Percentiles rank a stretch among this genome's conserved stretches.
Evolutionary conservation across 2,797 vertebrate species (phyloP).

Genomic region (Schizopygopsis malacanthus): DNA sequence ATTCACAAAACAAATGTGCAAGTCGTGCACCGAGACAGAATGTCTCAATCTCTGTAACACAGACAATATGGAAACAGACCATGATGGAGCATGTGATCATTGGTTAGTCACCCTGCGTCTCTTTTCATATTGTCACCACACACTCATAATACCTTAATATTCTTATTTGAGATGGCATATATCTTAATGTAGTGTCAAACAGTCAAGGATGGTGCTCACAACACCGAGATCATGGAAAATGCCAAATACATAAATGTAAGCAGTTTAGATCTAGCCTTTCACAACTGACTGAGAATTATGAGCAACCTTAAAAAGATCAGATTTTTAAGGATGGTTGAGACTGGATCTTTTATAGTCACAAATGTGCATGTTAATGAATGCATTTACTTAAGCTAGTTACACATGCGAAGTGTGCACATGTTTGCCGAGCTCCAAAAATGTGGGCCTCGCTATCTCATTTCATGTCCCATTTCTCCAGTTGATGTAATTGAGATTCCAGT

Average conservation of each 20-base stretch:
- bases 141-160: neutral
- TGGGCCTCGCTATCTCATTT: slow-evolving; percentile 8
- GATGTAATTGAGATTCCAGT: slow-evolving; percentile 9
- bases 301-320: neutral
- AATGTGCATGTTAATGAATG: slow-evolving; percentile 44
- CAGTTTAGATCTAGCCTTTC: neutral
- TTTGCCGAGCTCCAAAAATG: neutral
- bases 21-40: neutral
- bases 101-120: slow-evolving; percentile 25
- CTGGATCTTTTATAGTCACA: slow-evolving; percentile 4
- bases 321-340: slow-evolving; percentile 11
- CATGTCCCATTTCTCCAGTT: slow-evolving; percentile 19
- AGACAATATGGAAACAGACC: neutral
- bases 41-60: neutral
- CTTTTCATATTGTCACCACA: slow-evolving; percentile 18
- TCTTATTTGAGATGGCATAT: neutral
- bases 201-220: neutral
- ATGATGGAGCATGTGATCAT: neutral
- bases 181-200: neutral
- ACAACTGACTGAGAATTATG: neutral
- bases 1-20: slow-evolving; percentile 9
- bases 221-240: neutral
- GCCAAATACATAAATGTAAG: neutral
- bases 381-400: slow-evolving; percentile 38
- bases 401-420: neutral